Conservation (phyloP, 2,888 invertebrate species). For the Elegia similella region DNA sequence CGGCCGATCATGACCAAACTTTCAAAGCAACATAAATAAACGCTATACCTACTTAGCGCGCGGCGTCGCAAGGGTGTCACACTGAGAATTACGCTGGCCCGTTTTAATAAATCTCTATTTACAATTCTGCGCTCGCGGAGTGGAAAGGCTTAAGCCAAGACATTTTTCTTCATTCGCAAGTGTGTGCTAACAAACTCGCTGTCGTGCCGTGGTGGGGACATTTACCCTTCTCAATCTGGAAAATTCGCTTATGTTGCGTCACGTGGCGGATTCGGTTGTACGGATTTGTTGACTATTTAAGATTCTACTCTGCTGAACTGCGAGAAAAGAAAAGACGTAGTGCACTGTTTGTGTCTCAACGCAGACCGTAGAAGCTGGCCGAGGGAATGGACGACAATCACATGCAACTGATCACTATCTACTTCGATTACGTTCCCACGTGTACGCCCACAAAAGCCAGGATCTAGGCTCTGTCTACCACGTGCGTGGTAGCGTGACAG, state of each 20-base stretch:
- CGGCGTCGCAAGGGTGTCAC: slow-evolving; percentile 51
- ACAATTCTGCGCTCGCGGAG: slow-evolving; percentile 69
- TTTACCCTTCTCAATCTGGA: slow-evolving; percentile 60
- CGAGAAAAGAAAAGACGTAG: no score
- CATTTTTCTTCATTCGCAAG: slow-evolving; percentile 79
- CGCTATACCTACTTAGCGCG: slow-evolving; percentile 12
- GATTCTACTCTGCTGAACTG: no score
- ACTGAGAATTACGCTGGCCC: slow-evolving; percentile 62
- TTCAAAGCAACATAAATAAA: slow-evolving; percentile 27
- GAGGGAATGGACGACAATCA: no score
- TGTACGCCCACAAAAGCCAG: no score
- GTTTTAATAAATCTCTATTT: slow-evolving; percentile 80
- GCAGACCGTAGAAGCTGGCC: no score
- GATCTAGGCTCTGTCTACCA: no score
- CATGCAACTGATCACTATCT: no score
- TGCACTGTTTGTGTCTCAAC: no score
- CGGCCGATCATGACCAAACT: slow-evolving; percentile 20
- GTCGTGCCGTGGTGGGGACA: slow-evolving; percentile 49
- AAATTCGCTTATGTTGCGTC: slow-evolving; percentile 47
- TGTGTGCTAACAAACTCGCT: slow-evolving; percentile 71
- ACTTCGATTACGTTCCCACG: no score
- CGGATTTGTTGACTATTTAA: no score
- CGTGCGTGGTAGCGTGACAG: no score
- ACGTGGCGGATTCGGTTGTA: background rate
- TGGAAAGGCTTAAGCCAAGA: slow-evolving; percentile 75